These are phyloP conservation scores for Hirudo medicinalis DNA, from an alignment of 1,140 invertebrate genomes.

Conservation along the genomic window DNA sequence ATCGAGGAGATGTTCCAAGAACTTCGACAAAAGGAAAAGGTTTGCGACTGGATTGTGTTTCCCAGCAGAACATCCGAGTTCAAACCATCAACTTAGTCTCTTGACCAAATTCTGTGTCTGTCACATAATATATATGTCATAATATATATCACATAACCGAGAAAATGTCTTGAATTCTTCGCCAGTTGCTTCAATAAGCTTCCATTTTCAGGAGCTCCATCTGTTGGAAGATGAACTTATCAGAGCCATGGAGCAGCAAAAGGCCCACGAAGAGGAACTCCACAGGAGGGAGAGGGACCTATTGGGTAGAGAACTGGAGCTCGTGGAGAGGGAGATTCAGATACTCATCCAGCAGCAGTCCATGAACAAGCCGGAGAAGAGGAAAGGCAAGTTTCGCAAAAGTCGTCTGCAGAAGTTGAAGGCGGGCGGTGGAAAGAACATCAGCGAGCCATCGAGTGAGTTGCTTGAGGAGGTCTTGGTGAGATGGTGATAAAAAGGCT, in stretches of 20 bases:
- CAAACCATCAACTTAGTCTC: no score
- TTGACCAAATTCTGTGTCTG: no score
- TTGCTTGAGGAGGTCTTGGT: background rate
- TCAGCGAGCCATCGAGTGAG: conserved; percentile 69
- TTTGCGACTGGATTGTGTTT: conserved; percentile 32
- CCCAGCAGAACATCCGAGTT: background rate
- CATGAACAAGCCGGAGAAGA: conserved; percentile 55
- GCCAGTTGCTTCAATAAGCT: no score
- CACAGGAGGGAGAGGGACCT: conserved; percentile 72
- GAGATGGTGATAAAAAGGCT: no score
- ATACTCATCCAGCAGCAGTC: conserved; percentile 64
- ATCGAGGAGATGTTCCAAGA: conserved; percentile 85
- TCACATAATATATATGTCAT: no score
- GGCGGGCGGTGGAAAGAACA: conserved; percentile 66
- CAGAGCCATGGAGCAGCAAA: conserved; percentile 66
- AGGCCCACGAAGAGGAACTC: conserved; percentile 67
- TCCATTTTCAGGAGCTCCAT: conserved; percentile 61
- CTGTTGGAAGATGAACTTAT: conserved; percentile 81
- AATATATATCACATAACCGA: no score
- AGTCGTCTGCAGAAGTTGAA: conserved; percentile 55
- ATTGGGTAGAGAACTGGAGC: conserved; percentile 69
- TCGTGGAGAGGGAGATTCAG: conserved; percentile 68
- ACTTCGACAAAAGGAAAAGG: conserved; percentile 84
- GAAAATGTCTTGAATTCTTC: no score
- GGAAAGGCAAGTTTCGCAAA: conserved; percentile 72